A percentile compares a stretch with the other conserved stretches of the same genome.
Evolutionary conservation across 2,113 vertebrate species (phyloP).

Genomic region (Stegastes partitus): DNA sequence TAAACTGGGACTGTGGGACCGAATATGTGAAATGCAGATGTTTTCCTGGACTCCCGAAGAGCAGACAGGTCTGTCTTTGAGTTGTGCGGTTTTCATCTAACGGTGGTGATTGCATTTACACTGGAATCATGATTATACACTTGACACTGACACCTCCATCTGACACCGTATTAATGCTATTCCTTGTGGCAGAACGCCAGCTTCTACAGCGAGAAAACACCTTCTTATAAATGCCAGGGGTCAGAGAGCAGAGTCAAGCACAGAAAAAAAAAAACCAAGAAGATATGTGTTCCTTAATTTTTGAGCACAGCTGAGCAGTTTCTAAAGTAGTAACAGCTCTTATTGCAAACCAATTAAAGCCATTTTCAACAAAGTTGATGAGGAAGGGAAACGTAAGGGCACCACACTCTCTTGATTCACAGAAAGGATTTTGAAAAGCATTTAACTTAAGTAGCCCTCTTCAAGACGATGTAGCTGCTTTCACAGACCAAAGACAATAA

Average conservation of each 20-base stretch:
- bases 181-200: not conserved
- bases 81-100: slow-evolving; percentile 29
- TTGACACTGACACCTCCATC: slow-evolving; percentile 15
- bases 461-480: not conserved
- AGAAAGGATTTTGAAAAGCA: not conserved
- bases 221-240: slow-evolving; percentile 11
- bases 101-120: slow-evolving; percentile 13
- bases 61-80: slow-evolving; percentile 10
- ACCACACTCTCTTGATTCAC: not conserved
- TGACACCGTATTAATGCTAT: not conserved
- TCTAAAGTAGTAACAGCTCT: slow-evolving; percentile 7
- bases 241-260: not conserved
- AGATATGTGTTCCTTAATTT: not conserved
- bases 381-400: not conserved
- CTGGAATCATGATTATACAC: slow-evolving; percentile 38
- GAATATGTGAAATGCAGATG: slow-evolving; percentile 65
- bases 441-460: not conserved
- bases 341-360: not conserved
- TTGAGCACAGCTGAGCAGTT: slow-evolving; percentile 11
- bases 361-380: not conserved
- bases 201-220: not conserved
- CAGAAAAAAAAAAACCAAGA: slow-evolving; percentile 1
- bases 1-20: slow-evolving; percentile 70
- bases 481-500: not conserved
- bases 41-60: slow-evolving; percentile 34